Evolutionary conservation across 2,888 invertebrate species (phyloP).

Genomic region (Cheilosia grossa): DNA sequence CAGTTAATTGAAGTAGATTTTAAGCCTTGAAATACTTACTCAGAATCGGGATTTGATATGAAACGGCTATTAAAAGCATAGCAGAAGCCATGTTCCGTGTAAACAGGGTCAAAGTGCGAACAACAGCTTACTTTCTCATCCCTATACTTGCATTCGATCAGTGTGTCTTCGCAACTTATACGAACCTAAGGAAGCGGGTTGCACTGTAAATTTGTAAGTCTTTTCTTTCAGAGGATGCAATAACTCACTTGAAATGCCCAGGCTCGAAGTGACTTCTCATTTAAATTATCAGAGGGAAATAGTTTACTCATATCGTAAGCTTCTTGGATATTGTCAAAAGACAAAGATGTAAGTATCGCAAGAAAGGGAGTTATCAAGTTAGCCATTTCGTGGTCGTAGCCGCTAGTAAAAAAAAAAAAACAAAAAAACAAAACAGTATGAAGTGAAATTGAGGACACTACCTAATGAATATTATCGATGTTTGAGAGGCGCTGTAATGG

Average conservation of each 20-base stretch:
- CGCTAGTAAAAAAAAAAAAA: slow-evolving; percentile 73
- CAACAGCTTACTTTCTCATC: slow-evolving; percentile 88
- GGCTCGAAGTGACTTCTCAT: slow-evolving; percentile 78
- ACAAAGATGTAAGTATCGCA: slow-evolving; percentile 82
- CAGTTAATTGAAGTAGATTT: not conserved
- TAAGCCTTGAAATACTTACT: slow-evolving; percentile 77
- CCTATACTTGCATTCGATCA: slow-evolving; percentile 87
- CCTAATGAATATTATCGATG: no score
- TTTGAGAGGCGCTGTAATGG: no score
- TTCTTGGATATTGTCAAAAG: slow-evolving; percentile 81
- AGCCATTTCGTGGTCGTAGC: slow-evolving; percentile 78
- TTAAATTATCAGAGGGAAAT: slow-evolving; percentile 76
- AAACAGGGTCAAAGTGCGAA: slow-evolving; percentile 87
- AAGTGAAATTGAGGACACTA: not conserved
- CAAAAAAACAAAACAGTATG: not conserved
- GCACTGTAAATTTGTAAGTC: slow-evolving; percentile 19
- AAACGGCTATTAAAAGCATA: slow-evolving; percentile 87
- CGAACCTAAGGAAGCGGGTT: slow-evolving; percentile 77
- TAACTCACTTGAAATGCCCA: slow-evolving; percentile 79
- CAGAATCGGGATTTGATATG: slow-evolving; percentile 78
- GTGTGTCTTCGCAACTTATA: slow-evolving; percentile 85
- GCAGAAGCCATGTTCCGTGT: slow-evolving; percentile 90
- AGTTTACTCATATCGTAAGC: slow-evolving; percentile 77
- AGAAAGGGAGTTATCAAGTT: slow-evolving; percentile 80
- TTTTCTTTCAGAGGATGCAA: not conserved